phyloP scores from a whole-genome alignment of 2,113 vertebrate species.

The Kobus ellipsiprymnus region DNA sequence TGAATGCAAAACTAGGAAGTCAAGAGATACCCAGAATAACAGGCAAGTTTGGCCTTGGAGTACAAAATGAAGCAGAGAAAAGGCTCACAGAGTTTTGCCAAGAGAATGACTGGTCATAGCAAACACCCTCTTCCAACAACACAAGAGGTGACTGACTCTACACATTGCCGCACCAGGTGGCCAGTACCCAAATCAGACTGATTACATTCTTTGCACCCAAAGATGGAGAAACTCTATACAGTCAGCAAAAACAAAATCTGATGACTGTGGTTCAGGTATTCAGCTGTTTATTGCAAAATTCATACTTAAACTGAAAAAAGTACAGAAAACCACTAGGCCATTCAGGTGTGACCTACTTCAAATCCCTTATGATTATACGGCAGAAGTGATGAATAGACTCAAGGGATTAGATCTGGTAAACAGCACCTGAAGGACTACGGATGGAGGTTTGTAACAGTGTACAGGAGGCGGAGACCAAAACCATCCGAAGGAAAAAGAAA shows the following conservation, averaged over 20 bases:
- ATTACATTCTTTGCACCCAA: background rate
- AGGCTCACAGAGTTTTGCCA: background rate
- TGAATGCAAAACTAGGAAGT: background rate
- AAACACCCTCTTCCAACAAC: background rate
- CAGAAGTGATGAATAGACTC: background rate
- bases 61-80: background rate
- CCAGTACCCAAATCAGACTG: background rate
- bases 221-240: background rate
- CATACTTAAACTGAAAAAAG: background rate
- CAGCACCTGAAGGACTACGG: background rate
- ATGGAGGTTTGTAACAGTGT: background rate
- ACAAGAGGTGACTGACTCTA: background rate
- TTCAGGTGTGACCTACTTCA: background rate
- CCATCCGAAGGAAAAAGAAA: background rate
- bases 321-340: background rate
- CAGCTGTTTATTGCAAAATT: background rate
- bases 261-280: background rate
- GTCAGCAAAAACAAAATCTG: background rate
- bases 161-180: background rate
- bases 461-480: fast-evolving
- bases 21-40: background rate
- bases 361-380: background rate
- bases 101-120: background rate
- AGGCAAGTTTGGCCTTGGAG: background rate
- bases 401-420: background rate